Base-by-base conservation (phyloP, 1,140 invertebrate genomes). In the Caenorhabditis brenneri region DNA sequence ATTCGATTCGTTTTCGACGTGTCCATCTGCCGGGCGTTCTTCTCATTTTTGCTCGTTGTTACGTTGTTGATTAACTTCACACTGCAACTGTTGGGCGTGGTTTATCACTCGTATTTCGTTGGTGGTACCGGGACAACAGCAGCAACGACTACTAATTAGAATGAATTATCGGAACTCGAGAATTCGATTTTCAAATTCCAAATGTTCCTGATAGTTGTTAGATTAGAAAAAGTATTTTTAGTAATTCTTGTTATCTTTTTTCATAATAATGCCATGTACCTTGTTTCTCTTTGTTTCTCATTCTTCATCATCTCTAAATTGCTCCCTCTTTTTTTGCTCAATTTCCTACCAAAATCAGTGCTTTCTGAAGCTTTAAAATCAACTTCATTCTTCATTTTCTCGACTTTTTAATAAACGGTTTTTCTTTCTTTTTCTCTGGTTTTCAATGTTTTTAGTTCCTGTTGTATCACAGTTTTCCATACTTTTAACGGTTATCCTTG, bases 51-150 rank as follows among this genome's bases (percentile, higher is more conserved):
- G 7, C 69, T 85, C 5, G 39, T 85, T n/a, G 33, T 81, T 15
- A 69, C 69, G 1, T 24, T 60, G 3, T 24, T 81, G 7, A 53
- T 81, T 22, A 79, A 81, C 42, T 85, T 81, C 60, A 24, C 58
- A 15, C 60, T 85, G 1, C 55, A 53, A 22, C 46, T 82, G 19
- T 27, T 85, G 7, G 84, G 84, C 4, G 42, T 85, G 2, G 29
- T 85, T 5, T 85, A 85, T 80, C 46, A 65, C 16, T 39, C 84
- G 12, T 82, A 81, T 58, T 74, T 85, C 33, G 51, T 78, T 82
- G 42, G 53, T 7, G 36, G n/a, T 36, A 36, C 60, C n/a, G 31
- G 31, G 5, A 16, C 55, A 58, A 29, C 55, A 53, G 6, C 49
- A 46, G 42, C 16, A 19, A n/a, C 53, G 12, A 19, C 9, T 22